Evolutionary conservation across 2,113 vertebrate genomes (phyloP).

Genomic region (Melanerpes formicivorus): DNA sequence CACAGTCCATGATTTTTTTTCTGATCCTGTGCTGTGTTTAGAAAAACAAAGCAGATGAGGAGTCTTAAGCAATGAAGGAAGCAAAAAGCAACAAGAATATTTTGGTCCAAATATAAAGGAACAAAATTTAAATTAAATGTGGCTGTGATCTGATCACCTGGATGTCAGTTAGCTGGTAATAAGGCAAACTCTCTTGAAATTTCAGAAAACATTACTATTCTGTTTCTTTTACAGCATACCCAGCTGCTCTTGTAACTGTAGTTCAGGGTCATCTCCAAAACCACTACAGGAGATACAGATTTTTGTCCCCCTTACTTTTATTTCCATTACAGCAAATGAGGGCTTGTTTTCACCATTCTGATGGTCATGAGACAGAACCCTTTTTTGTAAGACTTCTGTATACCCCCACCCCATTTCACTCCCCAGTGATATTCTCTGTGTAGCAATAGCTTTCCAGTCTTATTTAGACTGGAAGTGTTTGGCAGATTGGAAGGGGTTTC

Average conservation of each 20-base stretch:
- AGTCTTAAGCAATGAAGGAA: background rate
- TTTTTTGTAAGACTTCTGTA: background rate
- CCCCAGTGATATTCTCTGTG: background rate
- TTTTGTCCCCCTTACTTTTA: background rate
- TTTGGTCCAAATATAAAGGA: background rate
- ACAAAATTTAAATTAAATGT: background rate
- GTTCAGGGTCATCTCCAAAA: background rate
- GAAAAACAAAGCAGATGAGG: background rate
- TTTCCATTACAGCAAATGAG: background rate
- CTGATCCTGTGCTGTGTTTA: background rate
- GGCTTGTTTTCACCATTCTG: background rate
- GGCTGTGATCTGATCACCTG: background rate
- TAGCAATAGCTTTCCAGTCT: background rate
- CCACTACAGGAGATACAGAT: rapidly evolving
- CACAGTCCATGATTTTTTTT: background rate
- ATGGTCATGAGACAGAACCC: background rate
- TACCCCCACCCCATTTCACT: background rate
- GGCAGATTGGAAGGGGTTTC: background rate
- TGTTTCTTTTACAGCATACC: background rate
- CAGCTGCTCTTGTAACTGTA: background rate
- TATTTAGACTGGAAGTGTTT: background rate
- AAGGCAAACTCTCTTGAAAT: background rate
- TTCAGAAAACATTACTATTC: background rate
- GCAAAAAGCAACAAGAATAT: background rate
- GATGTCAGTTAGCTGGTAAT: background rate